Base-by-base conservation (phyloP, 53 echinoderm and acorn worm genomes). In the Echinarachnius parma region DNA sequence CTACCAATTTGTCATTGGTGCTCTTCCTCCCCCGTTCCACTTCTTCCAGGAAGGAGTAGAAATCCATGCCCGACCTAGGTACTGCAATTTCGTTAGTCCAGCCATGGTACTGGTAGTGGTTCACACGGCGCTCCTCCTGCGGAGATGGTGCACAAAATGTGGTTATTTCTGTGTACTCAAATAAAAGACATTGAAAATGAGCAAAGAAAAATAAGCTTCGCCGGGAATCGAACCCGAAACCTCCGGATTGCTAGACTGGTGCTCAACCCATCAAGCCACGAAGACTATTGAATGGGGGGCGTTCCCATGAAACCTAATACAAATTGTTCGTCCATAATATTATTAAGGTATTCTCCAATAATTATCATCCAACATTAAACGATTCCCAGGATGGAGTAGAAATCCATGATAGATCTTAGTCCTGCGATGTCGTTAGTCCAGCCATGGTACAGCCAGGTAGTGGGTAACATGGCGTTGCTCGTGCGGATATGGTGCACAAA, bases 71-170 rank as follows among this genome's bases (percentile, higher is more conserved):
- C 16, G 79, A 69, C 26, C 5, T 27, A 9, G 89, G 89, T 1
- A 75, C 48, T 2, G 44, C 53, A 7, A 34, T 58, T 23, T 74
- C 65, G 14, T 61, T 52, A 0, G 84, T 83, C 93, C 93, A 93
- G 1, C 82, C 84, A 8, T 61, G 46, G 45, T 75, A 77, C 46
- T 89, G 66, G 30, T 76, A 84, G 19, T 92, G 92, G 4, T 35
- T 37, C 5, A 72, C 46, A 10, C 29, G 26, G n/a, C 44, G 74
- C 39, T 54, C 57, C 5, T 57, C 74, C 74, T 72, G 48, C 1
- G 26, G 0, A 34, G n/a, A 18, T 28, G 28, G 31, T 28, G n/a
- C 2, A n/a, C n/a, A n/a, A n/a, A n/a, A n/a, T n/a, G n/a, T 10
- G 16, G 16, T 13, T 44, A 16, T 16, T 44, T 0, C 1, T 13